A percentile compares a stretch with the other conserved stretches of the same genome.
phyloP scores from a whole-genome alignment of 1,140 invertebrate species.

The Anastrepha obliqua region DNA sequence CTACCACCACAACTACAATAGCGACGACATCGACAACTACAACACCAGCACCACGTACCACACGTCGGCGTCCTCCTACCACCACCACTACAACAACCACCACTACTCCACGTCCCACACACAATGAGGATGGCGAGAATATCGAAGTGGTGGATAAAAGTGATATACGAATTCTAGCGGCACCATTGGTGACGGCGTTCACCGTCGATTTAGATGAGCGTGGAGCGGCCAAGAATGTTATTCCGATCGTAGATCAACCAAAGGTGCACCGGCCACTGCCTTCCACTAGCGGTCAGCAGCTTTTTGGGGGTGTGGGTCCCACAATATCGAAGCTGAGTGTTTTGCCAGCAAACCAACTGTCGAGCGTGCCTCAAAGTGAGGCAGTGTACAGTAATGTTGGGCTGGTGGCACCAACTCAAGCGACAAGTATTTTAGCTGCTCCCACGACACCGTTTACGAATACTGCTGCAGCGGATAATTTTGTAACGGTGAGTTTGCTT shows the following conservation, averaged over 20 bases:
- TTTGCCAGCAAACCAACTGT: slow-evolving; percentile 48
- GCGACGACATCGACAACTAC: slow-evolving; percentile 76
- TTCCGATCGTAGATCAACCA: slow-evolving; percentile 78
- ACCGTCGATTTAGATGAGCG: slow-evolving; percentile 87
- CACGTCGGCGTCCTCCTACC: slow-evolving; percentile 74
- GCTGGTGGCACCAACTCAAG: slow-evolving; percentile 60
- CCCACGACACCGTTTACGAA: slow-evolving; percentile 41
- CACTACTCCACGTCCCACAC: slow-evolving; percentile 78
- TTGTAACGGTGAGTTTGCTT: slow-evolving; percentile 53
- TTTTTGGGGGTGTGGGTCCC: slow-evolving; percentile 68
- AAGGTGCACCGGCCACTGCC: slow-evolving; percentile 63
- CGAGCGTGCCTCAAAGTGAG: slow-evolving; percentile 57
- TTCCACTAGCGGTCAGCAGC: slow-evolving; percentile 58
- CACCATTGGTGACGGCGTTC: slow-evolving; percentile 86
- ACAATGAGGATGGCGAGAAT: slow-evolving; percentile 80
- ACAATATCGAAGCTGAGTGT: slow-evolving; percentile 71
- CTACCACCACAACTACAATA: slow-evolving; percentile 76
- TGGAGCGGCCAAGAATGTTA: slow-evolving; percentile 84
- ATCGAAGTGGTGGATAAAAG: slow-evolving; percentile 80
- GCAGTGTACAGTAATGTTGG: slow-evolving; percentile 53
- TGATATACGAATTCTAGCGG: slow-evolving; percentile 86
- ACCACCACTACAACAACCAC: slow-evolving; percentile 76
- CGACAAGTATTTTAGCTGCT: slow-evolving; percentile 56
- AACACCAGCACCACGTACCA: slow-evolving; percentile 71
- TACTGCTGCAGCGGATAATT: slow-evolving; percentile 26